Evolutionary conservation across 2,888 invertebrate species (phyloP), one percentile per base, ranked within the genome.

Genomic region (Malachius bipustulatus): DNA sequence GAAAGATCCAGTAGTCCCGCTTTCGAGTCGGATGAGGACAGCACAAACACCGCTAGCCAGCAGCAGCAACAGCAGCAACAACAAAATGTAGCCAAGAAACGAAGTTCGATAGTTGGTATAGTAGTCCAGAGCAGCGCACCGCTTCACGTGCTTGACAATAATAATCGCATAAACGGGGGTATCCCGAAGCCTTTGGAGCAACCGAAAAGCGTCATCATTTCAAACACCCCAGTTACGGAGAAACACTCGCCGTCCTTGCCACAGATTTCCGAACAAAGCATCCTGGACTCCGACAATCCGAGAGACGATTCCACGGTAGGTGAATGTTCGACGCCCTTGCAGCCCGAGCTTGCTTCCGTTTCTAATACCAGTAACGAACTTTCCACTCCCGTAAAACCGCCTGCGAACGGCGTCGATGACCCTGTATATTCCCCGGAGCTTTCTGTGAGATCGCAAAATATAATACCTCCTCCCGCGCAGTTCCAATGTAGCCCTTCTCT

Each of bases 11-110:
- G 91, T 52, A 91, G 91, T 57, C 77, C 89, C 1, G 89, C 89
- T 0, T 94, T 93, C 56, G 93, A 93, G 51, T 93, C 93, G 0
- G 93, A 94, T 55, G 91, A 93, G 42, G 93, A 94, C 52, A 82
- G 82, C 42, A 77, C 76, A 0, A 74, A 71, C 42, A 63, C 67
- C 1, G 48, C 40, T 4, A 38, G 42, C 11, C 44, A 43, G 19
- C 44, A 46, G 29, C 43, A 47, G 19, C 31, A 30, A 16, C 39
- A 38, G 14, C 45, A 37, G 12, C 38, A 39, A 13, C 42, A 37
- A 32, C 33, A 36, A 16, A 43, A 30, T 11, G 19, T 30, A 12
- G 31, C 32, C 12, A 28, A 33, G 10, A 45, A 45, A 28, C 19
- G 39, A 29, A 38, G 38, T 4, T 41, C 41, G 8, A 26, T 41